Evolutionary conservation across 2,797 vertebrate genomes (phyloP).

Genomic region (Nasua narica): DNA sequence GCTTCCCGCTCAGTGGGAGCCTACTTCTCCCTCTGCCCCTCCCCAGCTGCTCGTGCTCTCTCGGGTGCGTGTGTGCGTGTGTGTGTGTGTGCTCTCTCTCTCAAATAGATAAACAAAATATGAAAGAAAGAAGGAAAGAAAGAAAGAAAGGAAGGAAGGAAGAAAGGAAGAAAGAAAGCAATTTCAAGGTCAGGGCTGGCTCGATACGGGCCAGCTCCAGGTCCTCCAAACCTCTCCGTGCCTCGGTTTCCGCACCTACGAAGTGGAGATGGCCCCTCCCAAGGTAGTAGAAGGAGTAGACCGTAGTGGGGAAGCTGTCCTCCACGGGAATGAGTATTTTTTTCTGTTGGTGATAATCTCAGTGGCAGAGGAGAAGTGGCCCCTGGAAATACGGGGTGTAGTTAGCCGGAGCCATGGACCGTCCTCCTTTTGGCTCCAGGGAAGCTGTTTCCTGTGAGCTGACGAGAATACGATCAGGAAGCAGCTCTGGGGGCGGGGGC

Average conservation of each 20-base stretch:
- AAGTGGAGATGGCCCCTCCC: not conserved
- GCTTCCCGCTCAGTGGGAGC: too few species aligned
- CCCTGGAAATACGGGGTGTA: not conserved
- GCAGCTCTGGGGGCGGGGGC: not conserved
- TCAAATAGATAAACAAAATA: too few species aligned
- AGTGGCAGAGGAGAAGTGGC: not conserved
- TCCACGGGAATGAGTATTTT: accelerated
- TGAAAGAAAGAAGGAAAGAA: too few species aligned
- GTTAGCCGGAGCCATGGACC: not conserved
- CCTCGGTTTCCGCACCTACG: not conserved
- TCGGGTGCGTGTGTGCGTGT: too few species aligned
- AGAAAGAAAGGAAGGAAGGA: too few species aligned
- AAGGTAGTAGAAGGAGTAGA: not conserved
- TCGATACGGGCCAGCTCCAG: not conserved
- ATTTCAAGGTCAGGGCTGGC: not conserved
- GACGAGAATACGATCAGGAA: accelerated
- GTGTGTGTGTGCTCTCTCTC: too few species aligned
- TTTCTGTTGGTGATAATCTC: not conserved
- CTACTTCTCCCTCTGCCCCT: too few species aligned
- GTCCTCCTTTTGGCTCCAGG: not conserved
- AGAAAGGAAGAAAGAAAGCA: too few species aligned
- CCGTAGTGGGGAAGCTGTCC: not conserved
- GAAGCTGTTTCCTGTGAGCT: not conserved
- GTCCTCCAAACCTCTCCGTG: not conserved
- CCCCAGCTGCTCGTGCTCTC: too few species aligned